Percentiles rank a stretch among this genome's conserved stretches.
phyloP scores from a whole-genome alignment of 2,797 vertebrate species.

The Molothrus aeneus region DNA sequence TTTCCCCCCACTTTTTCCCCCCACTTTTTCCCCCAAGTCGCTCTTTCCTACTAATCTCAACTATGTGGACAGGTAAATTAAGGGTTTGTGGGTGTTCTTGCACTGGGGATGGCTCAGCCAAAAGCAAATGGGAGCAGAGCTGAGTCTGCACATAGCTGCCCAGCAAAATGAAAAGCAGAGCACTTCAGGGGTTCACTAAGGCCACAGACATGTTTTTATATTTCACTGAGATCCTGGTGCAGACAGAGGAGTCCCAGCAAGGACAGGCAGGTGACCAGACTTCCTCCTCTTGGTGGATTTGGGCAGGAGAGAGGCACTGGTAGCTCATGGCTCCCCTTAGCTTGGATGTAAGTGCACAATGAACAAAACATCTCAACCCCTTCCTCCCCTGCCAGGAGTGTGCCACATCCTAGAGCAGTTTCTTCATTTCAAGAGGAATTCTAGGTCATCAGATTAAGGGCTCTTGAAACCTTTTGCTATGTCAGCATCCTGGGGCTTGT shows the following conservation, averaged over 20 bases:
- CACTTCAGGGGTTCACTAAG: neutral
- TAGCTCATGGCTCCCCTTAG: neutral
- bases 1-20: no score
- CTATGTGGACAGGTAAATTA: neutral
- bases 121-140: neutral
- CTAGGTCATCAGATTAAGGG: constrained; percentile 32
- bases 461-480: constrained; percentile 20
- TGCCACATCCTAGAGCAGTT: neutral
- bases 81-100: neutral
- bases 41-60: neutral
- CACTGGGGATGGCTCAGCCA: neutral
- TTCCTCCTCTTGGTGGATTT: neutral
- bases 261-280: neutral
- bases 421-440: constrained; percentile 13
- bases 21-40: neutral
- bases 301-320: neutral
- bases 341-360: neutral
- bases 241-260: neutral
- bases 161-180: neutral
- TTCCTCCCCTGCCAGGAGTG: neutral
- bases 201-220: neutral
- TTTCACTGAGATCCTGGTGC: neutral
- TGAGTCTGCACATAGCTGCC: neutral
- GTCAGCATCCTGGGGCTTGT: neutral
- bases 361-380: neutral